Conservation (phyloP, 2,113 vertebrate species). For the Burhinus oedicnemus region DNA sequence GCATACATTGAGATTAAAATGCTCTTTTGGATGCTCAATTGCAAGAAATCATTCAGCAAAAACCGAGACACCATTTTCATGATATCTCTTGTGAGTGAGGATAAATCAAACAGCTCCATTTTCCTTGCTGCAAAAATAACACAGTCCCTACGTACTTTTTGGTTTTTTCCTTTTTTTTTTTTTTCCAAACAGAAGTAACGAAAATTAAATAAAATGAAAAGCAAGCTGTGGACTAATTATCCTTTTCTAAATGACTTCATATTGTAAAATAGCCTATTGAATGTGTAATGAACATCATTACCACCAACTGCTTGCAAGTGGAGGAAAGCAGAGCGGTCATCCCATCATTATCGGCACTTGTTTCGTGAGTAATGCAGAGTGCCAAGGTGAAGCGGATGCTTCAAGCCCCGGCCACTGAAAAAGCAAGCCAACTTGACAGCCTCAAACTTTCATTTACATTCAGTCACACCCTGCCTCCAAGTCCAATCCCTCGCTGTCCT, state of each 20-base stretch:
- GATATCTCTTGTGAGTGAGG: constrained; percentile 19
- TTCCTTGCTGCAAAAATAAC: constrained; percentile 59
- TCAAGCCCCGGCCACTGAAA: neutral
- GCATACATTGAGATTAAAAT: constrained; percentile 77
- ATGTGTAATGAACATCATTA: constrained; percentile 62
- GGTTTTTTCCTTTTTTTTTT: neutral
- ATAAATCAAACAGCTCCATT: constrained; percentile 55
- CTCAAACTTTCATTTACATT: neutral
- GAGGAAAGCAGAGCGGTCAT: constrained; percentile 25
- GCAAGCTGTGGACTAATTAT: constrained; percentile 74
- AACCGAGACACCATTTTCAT: constrained; percentile 56
- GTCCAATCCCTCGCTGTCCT: neutral
- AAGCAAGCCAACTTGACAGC: neutral
- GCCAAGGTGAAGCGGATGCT: constrained; percentile 27
- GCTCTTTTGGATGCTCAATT: constrained; percentile 71
- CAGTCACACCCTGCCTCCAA: neutral
- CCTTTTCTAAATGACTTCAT: constrained; percentile 70
- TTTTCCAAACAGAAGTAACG: constrained; percentile 51
- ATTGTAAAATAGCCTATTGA: constrained; percentile 58
- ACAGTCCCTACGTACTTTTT: neutral
- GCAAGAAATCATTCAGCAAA: constrained; percentile 71
- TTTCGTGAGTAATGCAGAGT: neutral
- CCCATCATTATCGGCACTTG: constrained; percentile 32
- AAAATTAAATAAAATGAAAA: constrained; percentile 76
- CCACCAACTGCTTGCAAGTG: constrained; percentile 28